These are phyloP conservation scores for Spea multiplicata DNA, from an alignment of 2,113 vertebrate species.

Conservation along the genomic window DNA sequence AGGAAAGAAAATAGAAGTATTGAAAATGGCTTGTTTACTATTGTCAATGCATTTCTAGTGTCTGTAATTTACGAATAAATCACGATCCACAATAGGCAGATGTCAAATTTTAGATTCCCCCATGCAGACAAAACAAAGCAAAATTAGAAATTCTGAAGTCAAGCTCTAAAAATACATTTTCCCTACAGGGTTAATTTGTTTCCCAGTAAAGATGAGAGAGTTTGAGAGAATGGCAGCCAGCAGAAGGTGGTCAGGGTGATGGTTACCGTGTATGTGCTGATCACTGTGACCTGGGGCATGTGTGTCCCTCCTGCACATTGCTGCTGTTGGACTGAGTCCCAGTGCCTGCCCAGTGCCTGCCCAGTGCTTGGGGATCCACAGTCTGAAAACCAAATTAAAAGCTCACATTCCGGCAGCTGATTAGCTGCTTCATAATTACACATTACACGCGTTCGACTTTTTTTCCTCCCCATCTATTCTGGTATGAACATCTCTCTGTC, in stretches of 20 bases:
- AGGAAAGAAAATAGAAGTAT: no score
- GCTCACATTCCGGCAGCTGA: slow-evolving; percentile 60
- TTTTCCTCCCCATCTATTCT: background rate
- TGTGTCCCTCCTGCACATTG: background rate
- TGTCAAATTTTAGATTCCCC: no score
- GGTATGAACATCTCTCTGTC: background rate
- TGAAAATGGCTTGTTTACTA: no score
- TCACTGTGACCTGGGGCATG: background rate
- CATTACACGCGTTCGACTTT: slow-evolving; percentile 51
- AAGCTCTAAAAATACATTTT: no score
- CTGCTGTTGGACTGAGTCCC: slow-evolving; percentile 46
- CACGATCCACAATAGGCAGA: no score
- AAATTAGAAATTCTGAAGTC: no score
- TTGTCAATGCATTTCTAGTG: no score
- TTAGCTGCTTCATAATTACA: slow-evolving; percentile 64
- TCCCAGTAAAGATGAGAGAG: no score
- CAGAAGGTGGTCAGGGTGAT: background rate
- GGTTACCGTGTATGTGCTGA: background rate
- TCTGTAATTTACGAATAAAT: no score
- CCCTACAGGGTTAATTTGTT: no score
- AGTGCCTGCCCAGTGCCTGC: slow-evolving; percentile 43
- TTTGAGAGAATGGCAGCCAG: background rate
- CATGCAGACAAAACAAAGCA: no score
- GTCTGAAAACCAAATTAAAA: slow-evolving; percentile 68
- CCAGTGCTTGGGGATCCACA: slow-evolving; percentile 55